Base-by-base conservation (phyloP, 2,113 vertebrate genomes). In the Ophthalmolycus amberensis region DNA sequence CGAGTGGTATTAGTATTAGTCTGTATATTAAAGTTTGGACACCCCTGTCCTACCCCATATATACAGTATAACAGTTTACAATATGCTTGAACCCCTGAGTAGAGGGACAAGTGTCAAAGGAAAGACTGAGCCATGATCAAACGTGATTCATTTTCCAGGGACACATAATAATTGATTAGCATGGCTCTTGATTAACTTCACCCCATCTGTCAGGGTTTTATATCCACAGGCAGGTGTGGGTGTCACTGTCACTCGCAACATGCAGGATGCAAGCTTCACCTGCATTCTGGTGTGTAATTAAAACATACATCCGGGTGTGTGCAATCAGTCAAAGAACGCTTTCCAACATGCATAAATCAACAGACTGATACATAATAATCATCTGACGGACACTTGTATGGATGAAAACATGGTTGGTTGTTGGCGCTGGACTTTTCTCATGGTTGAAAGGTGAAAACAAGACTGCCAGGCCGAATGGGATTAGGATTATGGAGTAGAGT, bases 261-360 rank as follows among this genome's bases (percentile, higher is more conserved):
- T 3, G 5, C 42, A 68, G 64, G 64, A 68, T 60, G 52, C 29
- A 68, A 6, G 40, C 65, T 68, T 69, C 54, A 68, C 65, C 22
- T 37, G 40, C 22, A 5, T 6, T 11, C 27, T 34, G 12, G 0
- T 48, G 65, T 46, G 52, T 18, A 77, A 34, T 38, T 60, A n/a
- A 18, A 54, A 6, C 75, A 77, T 37, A 46, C 40, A 68, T 48
- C 46, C 14, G 3, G 64, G 18, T 3, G 3, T 40, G 16, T 56
- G 62, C 16, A 38, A 48, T 56, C 15, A 29, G 25, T 60, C 27
- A 16, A 50, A 16, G 22, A 20, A 44, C 34, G 27, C 9, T 54
- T 25, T 56, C 10, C 18, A 70, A 16, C 22, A 15, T 18, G 34
- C 6, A 54, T 5, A 3, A n/a, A 29, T 52, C 10, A 52, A 70